Evolutionary conservation across 2,888 invertebrate species (phyloP), one percentile per base, ranked within the genome.

Genomic region (Aleiodes testaceus): DNA sequence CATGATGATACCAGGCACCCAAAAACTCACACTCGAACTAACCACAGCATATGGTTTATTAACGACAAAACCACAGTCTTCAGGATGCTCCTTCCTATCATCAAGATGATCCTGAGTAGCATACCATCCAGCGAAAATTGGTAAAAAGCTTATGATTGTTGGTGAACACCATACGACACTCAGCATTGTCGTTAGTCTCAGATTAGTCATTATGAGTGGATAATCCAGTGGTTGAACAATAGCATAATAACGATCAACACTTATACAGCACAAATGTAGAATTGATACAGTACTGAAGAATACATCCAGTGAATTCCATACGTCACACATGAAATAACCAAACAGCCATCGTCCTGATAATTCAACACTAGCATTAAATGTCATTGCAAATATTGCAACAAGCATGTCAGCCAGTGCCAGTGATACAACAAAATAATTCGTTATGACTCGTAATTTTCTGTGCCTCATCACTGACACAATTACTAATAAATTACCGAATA

Each of bases 351-450:
- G 91, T 16, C 94, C 94, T 1, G 94, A 94, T 16, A 97, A 89
- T 86, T 96, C 95, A 36, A 96, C 95, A 83, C 94, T 94, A 78
- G 96, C 95, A 89, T 97, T 97, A 87, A 97, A 97, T 78, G 95
- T 95, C 97, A 97, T 97, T 0, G 96, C 97, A 90, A 95, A 94
- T 42, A 96, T 93, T 0, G 98, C 97, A 0, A 98, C 98, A 22
- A 98, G 89, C 92, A 98, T 95, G 84, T 98, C 98, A 7, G 98
- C 97, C 79, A 97, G 90, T 0, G 98, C 98, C 75, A 98, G 88
- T 0, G 97, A 97, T 9, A 98, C 97, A 16, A 98, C 97, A 87
- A 98, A 98, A 87, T 96, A 97, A 89, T 98, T 98, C 74, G 97
- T 97, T 77, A 97, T 96, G 22, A 96, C 95, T 55, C 94, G 89